A percentile compares a stretch with the other conserved stretches of the same genome.
Conservation (phyloP, 2,888 invertebrate genomes). For the Ichneumon xanthorius region DNA sequence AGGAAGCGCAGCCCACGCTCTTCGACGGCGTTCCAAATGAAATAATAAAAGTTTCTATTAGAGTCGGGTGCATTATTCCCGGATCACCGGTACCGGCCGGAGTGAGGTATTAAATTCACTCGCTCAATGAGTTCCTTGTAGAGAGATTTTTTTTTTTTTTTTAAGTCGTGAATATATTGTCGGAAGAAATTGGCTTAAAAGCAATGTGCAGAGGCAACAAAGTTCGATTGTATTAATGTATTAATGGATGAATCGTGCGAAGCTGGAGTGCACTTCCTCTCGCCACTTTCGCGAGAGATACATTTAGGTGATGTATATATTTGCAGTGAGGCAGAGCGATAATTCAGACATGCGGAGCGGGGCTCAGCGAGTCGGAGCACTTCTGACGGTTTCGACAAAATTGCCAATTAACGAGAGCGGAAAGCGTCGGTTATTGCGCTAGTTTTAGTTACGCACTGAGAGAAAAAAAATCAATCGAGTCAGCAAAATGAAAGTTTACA, state of each 20-base stretch:
- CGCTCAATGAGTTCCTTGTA: not conserved
- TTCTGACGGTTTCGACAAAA: not conserved
- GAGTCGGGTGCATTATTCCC: not conserved
- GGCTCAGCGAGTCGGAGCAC: not conserved
- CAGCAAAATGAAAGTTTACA: too few relatives aligned
- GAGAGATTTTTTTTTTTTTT: not conserved
- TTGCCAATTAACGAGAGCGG: not conserved
- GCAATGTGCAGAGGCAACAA: not conserved
- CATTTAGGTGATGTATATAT: not conserved
- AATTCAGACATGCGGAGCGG: not conserved
- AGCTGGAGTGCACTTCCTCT: not conserved
- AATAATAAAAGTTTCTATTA: slow-evolving; percentile 8
- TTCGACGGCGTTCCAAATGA: not conserved
- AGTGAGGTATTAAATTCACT: not conserved
- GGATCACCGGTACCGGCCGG: not conserved
- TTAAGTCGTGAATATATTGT: not conserved
- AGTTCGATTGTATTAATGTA: not conserved
- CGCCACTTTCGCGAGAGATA: not conserved
- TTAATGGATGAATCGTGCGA: not conserved
- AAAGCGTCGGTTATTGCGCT: not conserved
- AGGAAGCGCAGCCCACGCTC: not conserved
- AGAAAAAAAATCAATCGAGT: too few relatives aligned
- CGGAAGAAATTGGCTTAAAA: not conserved
- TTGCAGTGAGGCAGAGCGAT: not conserved
- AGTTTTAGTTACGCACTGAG: not conserved